Conservation (phyloP, 1,140 invertebrate genomes). For the Harlomillsia oculata region DNA sequence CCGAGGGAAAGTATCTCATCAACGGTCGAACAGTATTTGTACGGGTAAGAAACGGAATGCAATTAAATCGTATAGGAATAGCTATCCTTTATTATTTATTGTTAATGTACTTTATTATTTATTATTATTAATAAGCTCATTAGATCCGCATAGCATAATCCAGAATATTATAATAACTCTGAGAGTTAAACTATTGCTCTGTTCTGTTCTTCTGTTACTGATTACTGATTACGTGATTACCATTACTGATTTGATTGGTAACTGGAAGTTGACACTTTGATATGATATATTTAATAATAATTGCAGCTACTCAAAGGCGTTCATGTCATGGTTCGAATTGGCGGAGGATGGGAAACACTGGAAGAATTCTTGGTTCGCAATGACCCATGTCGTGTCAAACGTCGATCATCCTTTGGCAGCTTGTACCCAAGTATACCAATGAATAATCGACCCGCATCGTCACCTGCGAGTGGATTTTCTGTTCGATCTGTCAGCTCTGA, state of each 20-base stretch:
- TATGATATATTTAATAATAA: too few species aligned
- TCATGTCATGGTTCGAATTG: constrained; percentile 77
- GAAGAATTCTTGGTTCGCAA: constrained; percentile 82
- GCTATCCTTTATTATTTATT: too few species aligned
- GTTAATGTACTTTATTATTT: too few species aligned
- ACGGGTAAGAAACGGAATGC: constrained; percentile 53
- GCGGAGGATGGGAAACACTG: constrained; percentile 70
- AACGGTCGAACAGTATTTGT: constrained; percentile 71
- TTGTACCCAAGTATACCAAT: not conserved
- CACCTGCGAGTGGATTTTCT: constrained; percentile 14
- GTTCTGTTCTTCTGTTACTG: too few species aligned
- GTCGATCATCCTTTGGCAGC: constrained; percentile 3
- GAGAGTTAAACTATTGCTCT: too few species aligned
- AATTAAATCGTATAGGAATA: too few species aligned
- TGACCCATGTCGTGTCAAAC: constrained; percentile 62
- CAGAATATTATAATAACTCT: too few species aligned
- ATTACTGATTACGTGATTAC: too few species aligned
- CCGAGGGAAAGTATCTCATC: constrained; percentile 69
- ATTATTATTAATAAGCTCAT: too few species aligned
- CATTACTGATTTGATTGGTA: too few species aligned
- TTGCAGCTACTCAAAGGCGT: constrained; percentile 72
- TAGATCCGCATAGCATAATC: too few species aligned
- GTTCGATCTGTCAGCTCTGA: constrained; percentile 14
- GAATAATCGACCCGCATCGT: constrained; percentile 20
- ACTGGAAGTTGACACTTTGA: not conserved